Evolutionary conservation across 2,888 invertebrate species (phyloP).

Genomic region (Pachycephus smyrnensis): DNA sequence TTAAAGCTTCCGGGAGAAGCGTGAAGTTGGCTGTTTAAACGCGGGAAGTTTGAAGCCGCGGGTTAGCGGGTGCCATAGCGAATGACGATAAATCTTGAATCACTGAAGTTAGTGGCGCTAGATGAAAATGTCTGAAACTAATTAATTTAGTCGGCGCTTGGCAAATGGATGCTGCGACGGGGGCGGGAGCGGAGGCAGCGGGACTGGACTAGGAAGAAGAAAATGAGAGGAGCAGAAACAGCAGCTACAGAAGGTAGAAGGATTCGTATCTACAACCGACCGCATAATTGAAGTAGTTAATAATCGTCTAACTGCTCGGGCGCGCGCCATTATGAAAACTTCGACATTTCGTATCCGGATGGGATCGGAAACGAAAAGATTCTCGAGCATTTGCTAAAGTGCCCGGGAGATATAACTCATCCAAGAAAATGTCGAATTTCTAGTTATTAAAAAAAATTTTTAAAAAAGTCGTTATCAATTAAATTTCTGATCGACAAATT

Average conservation of each 20-base stretch:
- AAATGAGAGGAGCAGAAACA: background rate
- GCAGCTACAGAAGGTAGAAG: background rate
- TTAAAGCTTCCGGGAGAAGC: background rate
- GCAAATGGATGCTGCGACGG: background rate
- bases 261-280: background rate
- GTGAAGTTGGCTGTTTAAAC: background rate
- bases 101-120: background rate
- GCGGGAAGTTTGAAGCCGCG: conserved; percentile 1
- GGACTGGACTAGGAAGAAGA: background rate
- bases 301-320: background rate
- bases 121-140: conserved; percentile 8
- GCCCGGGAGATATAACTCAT: background rate
- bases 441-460: too few relatives aligned
- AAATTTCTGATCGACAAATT: too few relatives aligned
- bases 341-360: background rate
- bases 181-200: too few relatives aligned
- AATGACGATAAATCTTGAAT: conserved; percentile 4
- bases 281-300: conserved; percentile 9
- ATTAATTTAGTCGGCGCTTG: conserved; percentile 3
- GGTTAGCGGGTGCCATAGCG: background rate
- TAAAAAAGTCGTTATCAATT: too few relatives aligned
- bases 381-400: background rate
- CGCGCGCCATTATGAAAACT: background rate
- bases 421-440: background rate
- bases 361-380: background rate